Conservation (phyloP, 37 sponge, comb jelly and placozoan species). For the Oscarella lobularis region DNA sequence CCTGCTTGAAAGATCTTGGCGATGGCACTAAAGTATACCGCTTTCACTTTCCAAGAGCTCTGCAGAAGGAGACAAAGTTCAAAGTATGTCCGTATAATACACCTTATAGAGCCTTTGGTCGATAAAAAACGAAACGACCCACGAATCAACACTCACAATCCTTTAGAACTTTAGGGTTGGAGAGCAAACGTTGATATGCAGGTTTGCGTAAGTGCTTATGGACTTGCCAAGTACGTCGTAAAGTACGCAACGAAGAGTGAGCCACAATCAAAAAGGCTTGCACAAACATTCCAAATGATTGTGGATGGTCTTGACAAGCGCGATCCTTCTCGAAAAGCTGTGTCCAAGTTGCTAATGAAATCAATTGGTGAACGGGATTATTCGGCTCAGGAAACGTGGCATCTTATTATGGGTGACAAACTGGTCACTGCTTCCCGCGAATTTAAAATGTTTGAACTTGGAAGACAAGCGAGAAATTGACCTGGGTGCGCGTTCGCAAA, state of each 20-base stretch:
- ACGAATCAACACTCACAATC: constrained; percentile 22
- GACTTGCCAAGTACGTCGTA: constrained; percentile 15
- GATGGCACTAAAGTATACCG: too few species aligned
- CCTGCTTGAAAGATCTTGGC: too few species aligned
- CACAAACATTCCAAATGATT: neutral
- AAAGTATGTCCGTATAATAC: too few species aligned
- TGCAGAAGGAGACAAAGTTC: too few species aligned
- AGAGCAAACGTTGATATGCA: constrained; percentile 27
- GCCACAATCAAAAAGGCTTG: constrained; percentile 9
- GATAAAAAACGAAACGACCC: too few species aligned
- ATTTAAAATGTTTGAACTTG: too few species aligned
- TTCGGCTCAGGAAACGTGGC: constrained; percentile 22
- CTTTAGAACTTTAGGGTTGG: constrained; percentile 9
- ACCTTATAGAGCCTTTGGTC: too few species aligned
- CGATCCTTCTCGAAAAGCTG: neutral
- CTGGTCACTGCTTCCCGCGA: neutral
- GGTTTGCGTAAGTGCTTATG: constrained; percentile 1
- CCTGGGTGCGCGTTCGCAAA: too few species aligned
- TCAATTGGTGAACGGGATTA: constrained; percentile 25
- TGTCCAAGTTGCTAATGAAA: neutral
- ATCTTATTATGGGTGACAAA: constrained; percentile 10
- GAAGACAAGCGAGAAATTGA: too few species aligned
- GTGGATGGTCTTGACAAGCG: neutral
- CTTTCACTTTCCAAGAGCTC: constrained; percentile 44
- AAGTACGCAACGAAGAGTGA: constrained; percentile 24